Base-by-base conservation (phyloP, 1,140 invertebrate genomes). In the Eupristina koningsbergeri region DNA sequence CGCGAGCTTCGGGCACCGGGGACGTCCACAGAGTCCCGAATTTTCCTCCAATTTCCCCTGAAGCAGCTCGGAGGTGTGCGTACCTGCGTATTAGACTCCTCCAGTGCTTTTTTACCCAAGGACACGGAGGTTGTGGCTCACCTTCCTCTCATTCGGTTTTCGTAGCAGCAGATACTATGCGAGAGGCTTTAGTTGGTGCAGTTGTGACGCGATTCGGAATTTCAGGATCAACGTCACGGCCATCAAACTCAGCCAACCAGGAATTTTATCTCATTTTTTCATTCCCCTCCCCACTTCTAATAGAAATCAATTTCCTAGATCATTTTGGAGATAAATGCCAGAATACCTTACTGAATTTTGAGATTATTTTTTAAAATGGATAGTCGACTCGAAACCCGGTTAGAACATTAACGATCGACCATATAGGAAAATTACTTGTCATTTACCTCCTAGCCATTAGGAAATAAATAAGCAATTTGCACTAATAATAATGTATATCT, bases 21-120 rank as follows among this genome's bases (percentile, higher is more conserved):
- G 78, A 67, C 78, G 63, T 39, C 22, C 77, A 15, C 77, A 26
- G n/a, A 71, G 67, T 41, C 67, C 67, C 67, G 67, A 71, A 71
- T 22, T 71, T 41, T n/a, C 31, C 2, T 22, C 64, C 19, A 8
- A 29, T 13, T 58, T 58, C 7, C 22, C n/a, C n/a, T n/a, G n/a
- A n/a, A n/a, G n/a, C n/a, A n/a, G n/a, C n/a, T n/a, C n/a, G n/a
- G n/a, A 58, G 53, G 53, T 58, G 53, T 58, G 53, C 22, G 53
- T 22, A 58, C 3, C 53, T 22, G 9, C 22, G 1, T 2, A 9
- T 26, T 6, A 58, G 2, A 13, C 26, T 22, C 53, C n/a, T 13
- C 7, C 26, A 26, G 15, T 7, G 19, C n/a, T 69, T 19, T 36
- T 39, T 45, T n/a, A n/a, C 69, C 26, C 41, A 26, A 22, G 69